A percentile compares a stretch with the other conserved stretches of the same genome.
These are phyloP conservation scores for Rallus limicola DNA, from an alignment of 2,113 vertebrate species.

Conservation along the genomic window DNA sequence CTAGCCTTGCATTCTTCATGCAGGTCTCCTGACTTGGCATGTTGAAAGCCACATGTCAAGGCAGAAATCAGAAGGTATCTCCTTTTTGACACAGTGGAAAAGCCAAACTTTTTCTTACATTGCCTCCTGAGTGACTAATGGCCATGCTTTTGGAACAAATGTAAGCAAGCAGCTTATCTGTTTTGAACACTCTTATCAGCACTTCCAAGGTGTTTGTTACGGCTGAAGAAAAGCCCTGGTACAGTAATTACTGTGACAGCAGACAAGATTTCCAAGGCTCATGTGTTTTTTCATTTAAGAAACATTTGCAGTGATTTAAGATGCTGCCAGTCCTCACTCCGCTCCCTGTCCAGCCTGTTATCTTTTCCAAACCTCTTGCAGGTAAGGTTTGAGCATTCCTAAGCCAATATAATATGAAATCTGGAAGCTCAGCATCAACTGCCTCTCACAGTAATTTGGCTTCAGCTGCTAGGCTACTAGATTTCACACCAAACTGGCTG, in stretches of 20 bases:
- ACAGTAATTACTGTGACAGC: not conserved
- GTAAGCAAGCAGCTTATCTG: not conserved
- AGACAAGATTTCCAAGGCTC: not conserved
- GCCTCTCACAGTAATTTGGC: not conserved
- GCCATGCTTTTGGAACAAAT: not conserved
- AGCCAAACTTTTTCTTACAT: not conserved
- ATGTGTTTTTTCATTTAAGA: not conserved
- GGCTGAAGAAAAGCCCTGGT: not conserved
- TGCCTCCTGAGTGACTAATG: not conserved
- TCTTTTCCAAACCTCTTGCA: not conserved
- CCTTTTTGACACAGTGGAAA: not conserved
- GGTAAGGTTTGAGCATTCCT: not conserved
- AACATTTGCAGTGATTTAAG: not conserved
- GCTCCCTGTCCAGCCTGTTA: not conserved
- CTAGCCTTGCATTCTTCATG: not conserved
- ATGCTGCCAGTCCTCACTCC: not conserved
- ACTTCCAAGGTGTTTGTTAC: not conserved
- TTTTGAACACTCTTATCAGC: not conserved
- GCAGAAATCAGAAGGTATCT: not conserved
- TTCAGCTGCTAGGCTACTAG: not conserved
- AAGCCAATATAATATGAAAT: not conserved
- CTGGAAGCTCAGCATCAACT: not conserved
- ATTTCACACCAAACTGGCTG: not conserved
- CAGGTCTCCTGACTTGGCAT: not conserved
- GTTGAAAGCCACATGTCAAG: not conserved